phyloP scores from a whole-genome alignment of 2,797 vertebrate genomes.

The Fratercula arctica region DNA sequence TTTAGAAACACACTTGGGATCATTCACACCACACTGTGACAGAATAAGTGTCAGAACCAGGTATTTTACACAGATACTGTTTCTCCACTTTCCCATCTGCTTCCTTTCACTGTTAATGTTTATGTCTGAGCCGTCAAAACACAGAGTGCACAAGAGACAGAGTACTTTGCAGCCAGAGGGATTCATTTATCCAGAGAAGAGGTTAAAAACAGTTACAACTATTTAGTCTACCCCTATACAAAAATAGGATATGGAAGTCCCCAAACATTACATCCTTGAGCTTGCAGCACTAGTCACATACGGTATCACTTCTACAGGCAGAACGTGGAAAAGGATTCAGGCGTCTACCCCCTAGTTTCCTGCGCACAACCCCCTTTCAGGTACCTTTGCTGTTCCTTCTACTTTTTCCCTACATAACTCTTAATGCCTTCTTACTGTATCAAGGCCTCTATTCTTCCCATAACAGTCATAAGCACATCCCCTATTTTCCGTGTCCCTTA shows the following conservation, averaged over 20 bases:
- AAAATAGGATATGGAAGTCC: not conserved
- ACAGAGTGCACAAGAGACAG: not conserved
- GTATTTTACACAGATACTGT: not conserved
- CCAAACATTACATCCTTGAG: not conserved
- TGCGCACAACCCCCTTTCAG: not conserved
- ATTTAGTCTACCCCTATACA: not conserved
- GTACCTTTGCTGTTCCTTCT: not conserved
- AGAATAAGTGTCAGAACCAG: not conserved
- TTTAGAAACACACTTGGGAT: not conserved
- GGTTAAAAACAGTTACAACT: not conserved
- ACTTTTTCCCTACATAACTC: not conserved
- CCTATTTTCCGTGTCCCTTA: not conserved
- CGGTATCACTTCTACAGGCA: not conserved
- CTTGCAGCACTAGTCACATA: not conserved
- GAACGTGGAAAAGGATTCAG: not conserved
- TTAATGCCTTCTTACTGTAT: not conserved
- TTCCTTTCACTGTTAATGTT: slow-evolving; percentile 2
- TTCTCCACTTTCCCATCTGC: not conserved
- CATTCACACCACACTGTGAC: not conserved
- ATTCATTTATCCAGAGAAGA: not conserved
- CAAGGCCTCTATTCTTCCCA: not conserved
- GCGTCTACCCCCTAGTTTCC: not conserved
- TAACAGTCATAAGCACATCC: fast-evolving
- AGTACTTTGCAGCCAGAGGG: not conserved
- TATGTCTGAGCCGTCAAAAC: not conserved